These are phyloP conservation scores for Trachops cirrhosus DNA, from an alignment of 2,797 vertebrate species.

Conservation along the genomic window DNA sequence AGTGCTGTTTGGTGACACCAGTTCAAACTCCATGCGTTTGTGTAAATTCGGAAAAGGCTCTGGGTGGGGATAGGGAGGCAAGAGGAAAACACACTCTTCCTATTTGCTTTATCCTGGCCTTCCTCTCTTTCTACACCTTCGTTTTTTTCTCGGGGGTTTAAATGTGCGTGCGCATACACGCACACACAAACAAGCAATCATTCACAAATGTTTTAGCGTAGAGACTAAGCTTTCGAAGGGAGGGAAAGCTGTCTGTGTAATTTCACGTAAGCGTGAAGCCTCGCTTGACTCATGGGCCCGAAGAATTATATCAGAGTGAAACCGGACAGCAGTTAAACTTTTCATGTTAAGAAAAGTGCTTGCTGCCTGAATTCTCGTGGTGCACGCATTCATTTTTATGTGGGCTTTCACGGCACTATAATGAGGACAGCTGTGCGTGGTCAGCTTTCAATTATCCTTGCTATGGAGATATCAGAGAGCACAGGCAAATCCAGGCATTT, in stretches of 20 bases:
- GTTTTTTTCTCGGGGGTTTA: background rate
- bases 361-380: background rate
- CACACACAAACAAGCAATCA: background rate
- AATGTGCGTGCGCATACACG: background rate
- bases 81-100: background rate
- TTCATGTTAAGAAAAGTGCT: slow-evolving; percentile 25
- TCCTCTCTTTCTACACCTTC: background rate
- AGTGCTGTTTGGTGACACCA: background rate
- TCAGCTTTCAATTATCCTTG: slow-evolving; percentile 28
- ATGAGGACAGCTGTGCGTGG: slow-evolving; percentile 32
- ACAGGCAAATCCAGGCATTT: slow-evolving; percentile 40
- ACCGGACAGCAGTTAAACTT: slow-evolving; percentile 25
- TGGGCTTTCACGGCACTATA: background rate
- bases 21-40: background rate
- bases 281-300: background rate
- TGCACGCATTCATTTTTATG: background rate
- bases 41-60: background rate
- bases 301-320: background rate
- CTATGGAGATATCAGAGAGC: background rate
- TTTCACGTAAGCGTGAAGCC: background rate
- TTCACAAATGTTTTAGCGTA: background rate
- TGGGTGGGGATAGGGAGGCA: too few species aligned
- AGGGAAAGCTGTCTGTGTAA: background rate
- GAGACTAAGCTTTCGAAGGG: background rate
- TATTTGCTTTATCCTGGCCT: background rate